phyloP scores from a whole-genome alignment of 2,888 invertebrate species.

The Gisinianus flammeolus region DNA sequence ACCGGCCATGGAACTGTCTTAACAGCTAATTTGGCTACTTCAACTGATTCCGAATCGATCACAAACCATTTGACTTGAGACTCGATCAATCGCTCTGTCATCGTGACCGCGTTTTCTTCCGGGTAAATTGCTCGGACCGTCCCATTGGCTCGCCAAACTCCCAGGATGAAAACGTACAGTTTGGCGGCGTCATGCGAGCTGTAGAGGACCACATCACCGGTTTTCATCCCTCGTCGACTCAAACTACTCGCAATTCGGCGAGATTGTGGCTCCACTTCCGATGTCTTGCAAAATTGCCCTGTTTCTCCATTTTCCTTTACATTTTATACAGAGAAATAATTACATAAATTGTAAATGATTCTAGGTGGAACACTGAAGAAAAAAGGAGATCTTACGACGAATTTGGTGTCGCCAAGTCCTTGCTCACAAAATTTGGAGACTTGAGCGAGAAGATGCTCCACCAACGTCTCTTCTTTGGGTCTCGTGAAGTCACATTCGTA shows the following conservation, averaged over 20 bases:
- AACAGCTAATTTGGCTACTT: conserved; percentile 21
- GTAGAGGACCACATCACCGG: conserved; percentile 41
- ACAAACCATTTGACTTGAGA: conserved; percentile 47
- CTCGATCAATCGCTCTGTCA: conserved; percentile 45
- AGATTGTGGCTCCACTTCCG: conserved; percentile 22
- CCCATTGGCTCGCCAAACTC: conserved; percentile 44
- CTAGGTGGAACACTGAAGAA: too few relatives aligned
- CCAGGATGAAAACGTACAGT: conserved; percentile 35
- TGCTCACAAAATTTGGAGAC: neutral
- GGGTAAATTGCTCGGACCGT: conserved; percentile 38
- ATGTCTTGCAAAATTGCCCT: conserved; percentile 15
- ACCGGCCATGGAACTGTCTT: conserved; percentile 44
- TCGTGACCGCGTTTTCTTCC: conserved; percentile 38
- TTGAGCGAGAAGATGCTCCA: neutral
- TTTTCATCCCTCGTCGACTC: conserved; percentile 29
- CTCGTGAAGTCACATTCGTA: too few relatives aligned
- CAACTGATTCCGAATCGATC: conserved; percentile 39
- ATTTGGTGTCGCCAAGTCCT: conserved; percentile 16
- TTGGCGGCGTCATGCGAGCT: conserved; percentile 21
- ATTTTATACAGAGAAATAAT: too few relatives aligned
- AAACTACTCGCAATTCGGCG: conserved; percentile 34
- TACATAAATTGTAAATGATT: too few relatives aligned
- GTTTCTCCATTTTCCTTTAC: conserved; percentile 39
- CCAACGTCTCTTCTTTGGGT: neutral
- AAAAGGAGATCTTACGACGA: too few relatives aligned